Conservation (phyloP, 2,113 vertebrate genomes). For the Oryzias melastigma region DNA sequence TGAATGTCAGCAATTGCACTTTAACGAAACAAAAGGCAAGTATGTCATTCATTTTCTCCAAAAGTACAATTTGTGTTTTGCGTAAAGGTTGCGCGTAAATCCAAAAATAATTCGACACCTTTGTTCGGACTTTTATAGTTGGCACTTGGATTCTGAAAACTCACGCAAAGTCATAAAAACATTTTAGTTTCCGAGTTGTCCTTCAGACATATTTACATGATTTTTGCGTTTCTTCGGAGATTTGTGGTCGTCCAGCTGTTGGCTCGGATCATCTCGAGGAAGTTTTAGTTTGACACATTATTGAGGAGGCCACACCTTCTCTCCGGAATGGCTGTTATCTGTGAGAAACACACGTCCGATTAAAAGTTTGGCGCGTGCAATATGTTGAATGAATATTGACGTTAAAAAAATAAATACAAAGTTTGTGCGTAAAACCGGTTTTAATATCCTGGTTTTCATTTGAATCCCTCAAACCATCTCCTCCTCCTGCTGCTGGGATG, state of each 20-base stretch:
- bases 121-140: neutral
- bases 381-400: too few relatives aligned
- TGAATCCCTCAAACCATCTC: slow-evolving; percentile 1
- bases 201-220: too few relatives aligned
- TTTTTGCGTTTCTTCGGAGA: neutral
- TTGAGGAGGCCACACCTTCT: slow-evolving; percentile 33
- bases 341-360: neutral
- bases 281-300: slow-evolving; percentile 30
- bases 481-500: neutral
- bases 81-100: neutral
- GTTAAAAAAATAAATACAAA: neutral
- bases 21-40: slow-evolving; percentile 39
- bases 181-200: too few relatives aligned
- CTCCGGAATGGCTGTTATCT: slow-evolving; percentile 13
- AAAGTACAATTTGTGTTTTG: too few relatives aligned
- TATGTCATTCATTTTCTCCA: neutral
- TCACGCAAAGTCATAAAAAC: neutral
- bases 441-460: neutral
- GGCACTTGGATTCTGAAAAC: neutral
- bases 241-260: slow-evolving; percentile 7
- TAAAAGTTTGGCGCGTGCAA: too few relatives aligned
- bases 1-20: slow-evolving; percentile 19
- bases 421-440: neutral
- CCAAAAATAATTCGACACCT: neutral
- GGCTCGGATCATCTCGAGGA: slow-evolving; percentile 14